Base-by-base conservation (phyloP, 2,113 vertebrate genomes). In the Triplophysa siluroides region DNA sequence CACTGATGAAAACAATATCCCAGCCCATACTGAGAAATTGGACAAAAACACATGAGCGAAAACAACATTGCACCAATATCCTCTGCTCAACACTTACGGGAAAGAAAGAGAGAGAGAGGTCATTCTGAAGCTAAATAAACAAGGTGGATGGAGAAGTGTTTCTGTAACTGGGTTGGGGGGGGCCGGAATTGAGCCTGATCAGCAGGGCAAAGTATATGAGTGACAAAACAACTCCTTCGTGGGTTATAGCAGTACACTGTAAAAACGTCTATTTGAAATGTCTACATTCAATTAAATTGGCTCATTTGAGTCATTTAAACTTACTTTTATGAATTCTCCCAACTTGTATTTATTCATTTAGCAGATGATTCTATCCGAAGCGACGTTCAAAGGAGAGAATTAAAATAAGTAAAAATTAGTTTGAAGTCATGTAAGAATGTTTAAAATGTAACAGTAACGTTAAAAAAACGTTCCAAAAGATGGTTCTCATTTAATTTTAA, bases 101-200 rank as follows among this genome's bases (percentile, higher is more conserved):
- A 78, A 23, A 29, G 2, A 47, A 21, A 52, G 56, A 63, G 54
- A 75, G 29, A 67, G 16, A 67, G 1, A 67, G 47, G 82, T 85
- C 84, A 83, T 56, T 61, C 66, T 47, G 68, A 54, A 85, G 81
- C 72, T 83, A 85, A 85, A 78, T 78, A 83, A 80, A 80, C 74
- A 63, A 63, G 60, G 65, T 52, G 73, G 47, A 54, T 76, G 79
- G 80, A 76, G 76, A 72, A 79, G 81, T 72, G 71, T 65, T 77
- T 52, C 75, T 38, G 45, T 77, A 84, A 81, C 72, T 82, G 66
- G 74, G 23, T 60, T 60, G 47, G 62, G 83, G 52, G 52, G 80
- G 80, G 50, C 33, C 33, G 52, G 19, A 45, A 45, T 41, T 62
- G 50, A 43, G 75, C 10, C 26, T 82, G 52, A 38, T 69, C 56